Percentiles rank a stretch among this genome's conserved stretches.
Evolutionary conservation across 1,140 invertebrate genomes (phyloP).

Genomic region (Anastrepha obliqua): DNA sequence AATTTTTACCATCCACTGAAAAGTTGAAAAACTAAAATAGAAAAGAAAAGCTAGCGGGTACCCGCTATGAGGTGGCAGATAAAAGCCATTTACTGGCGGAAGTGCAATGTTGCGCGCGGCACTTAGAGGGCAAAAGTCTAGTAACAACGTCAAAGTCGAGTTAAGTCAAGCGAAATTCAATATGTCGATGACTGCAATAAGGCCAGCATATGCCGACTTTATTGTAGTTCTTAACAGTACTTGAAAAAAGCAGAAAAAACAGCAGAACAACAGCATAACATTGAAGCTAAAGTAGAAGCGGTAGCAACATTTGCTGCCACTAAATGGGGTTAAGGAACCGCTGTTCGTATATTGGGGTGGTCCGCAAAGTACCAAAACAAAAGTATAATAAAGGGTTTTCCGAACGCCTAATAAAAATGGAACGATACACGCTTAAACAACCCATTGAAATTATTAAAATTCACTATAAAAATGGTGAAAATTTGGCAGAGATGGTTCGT

Average conservation of each 20-base stretch:
- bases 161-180: conserved; percentile 42
- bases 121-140: not conserved
- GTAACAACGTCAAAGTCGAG: not conserved
- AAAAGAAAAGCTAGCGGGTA: no score
- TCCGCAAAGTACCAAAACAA: no score
- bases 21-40: no score
- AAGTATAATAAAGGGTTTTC: no score
- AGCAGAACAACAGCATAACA: not conserved
- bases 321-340: not conserved
- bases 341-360: not conserved
- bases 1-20: no score
- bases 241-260: not conserved
- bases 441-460: no score
- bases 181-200: conserved; percentile 11
- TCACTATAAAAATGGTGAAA: no score
- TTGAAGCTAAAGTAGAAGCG: not conserved
- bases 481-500: no score
- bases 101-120: not conserved
- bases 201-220: not conserved
- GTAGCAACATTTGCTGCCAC: conserved; percentile 11
- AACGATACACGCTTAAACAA: no score
- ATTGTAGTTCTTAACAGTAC: not conserved
- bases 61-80: not conserved
- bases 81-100: not conserved
- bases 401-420: no score